Conservation (phyloP, 2,888 invertebrate species). For the Apodemia duryi region DNA sequence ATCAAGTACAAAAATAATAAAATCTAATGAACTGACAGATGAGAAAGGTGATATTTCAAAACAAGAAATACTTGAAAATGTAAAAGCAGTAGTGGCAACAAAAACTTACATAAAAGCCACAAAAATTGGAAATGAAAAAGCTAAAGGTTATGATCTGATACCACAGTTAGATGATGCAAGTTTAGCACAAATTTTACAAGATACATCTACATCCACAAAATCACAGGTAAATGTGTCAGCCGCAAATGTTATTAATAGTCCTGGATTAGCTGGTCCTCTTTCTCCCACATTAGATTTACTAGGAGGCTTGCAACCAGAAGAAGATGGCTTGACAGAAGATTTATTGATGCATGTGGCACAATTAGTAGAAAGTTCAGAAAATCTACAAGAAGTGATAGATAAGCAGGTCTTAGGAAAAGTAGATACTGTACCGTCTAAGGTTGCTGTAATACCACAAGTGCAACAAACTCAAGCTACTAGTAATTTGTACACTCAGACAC, state of each 20-base stretch:
- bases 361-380: constrained; percentile 83
- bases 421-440: constrained; percentile 47
- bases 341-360: constrained; percentile 86
- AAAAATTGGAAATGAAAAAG: constrained; percentile 43
- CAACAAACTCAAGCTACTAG: constrained; percentile 37
- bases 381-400: constrained; percentile 85
- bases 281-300: constrained; percentile 80
- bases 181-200: constrained; percentile 71
- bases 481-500: constrained; percentile 48
- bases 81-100: constrained; percentile 35
- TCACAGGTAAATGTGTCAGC: constrained; percentile 50
- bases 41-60: constrained; percentile 32
- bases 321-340: constrained; percentile 84
- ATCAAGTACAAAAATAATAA: constrained; percentile 38
- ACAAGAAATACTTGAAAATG: constrained; percentile 39
- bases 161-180: constrained; percentile 73
- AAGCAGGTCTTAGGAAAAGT: constrained; percentile 80
- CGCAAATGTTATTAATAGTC: constrained; percentile 62
- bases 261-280: constrained; percentile 73
- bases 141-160: constrained; percentile 60
- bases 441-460: constrained; percentile 37
- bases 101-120: constrained; percentile 1
- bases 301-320: constrained; percentile 81
- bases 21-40: constrained; percentile 29
- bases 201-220: constrained; percentile 51